A percentile compares a stretch with the other conserved stretches of the same genome.
phyloP scores from a whole-genome alignment of 1,140 invertebrate species.

The Drosophila mauritiana region DNA sequence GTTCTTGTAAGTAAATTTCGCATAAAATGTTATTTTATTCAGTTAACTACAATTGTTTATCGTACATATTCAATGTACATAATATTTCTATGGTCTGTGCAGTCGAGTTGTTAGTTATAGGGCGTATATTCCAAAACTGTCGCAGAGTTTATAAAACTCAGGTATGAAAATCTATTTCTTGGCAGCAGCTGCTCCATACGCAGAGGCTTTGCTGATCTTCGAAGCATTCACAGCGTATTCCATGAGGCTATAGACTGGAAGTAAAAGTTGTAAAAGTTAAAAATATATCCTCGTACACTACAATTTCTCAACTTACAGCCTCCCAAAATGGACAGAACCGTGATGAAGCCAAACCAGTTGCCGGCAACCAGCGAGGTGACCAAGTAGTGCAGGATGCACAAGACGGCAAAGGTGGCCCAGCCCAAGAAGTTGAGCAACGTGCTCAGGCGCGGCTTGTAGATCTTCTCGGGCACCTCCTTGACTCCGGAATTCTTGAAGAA shows the following conservation, averaged over 20 bases:
- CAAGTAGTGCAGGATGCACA: slow-evolving; percentile 89
- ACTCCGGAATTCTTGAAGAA: slow-evolving; percentile 92
- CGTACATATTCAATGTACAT: slow-evolving; percentile 8
- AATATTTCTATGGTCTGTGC: slow-evolving; percentile 3
- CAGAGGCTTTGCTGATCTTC: slow-evolving; percentile 92
- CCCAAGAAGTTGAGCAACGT: slow-evolving; percentile 89
- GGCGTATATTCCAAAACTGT: neutral
- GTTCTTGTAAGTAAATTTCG: neutral
- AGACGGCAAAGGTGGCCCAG: slow-evolving; percentile 89
- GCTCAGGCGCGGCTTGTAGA: slow-evolving; percentile 87
- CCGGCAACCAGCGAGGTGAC: slow-evolving; percentile 89
- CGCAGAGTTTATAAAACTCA: slow-evolving; percentile 8
- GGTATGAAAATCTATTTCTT: slow-evolving; percentile 24
- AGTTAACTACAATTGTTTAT: neutral
- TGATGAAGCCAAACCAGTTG: slow-evolving; percentile 88
- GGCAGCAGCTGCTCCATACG: slow-evolving; percentile 87
- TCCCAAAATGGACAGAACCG: slow-evolving; percentile 88
- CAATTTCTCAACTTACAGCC: slow-evolving; percentile 88
- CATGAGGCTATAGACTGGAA: slow-evolving; percentile 91
- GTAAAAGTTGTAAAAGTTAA: slow-evolving; percentile 24
- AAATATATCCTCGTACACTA: neutral
- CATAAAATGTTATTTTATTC: slow-evolving; percentile 9
- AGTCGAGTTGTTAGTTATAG: slow-evolving; percentile 6
- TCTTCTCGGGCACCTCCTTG: slow-evolving; percentile 86
- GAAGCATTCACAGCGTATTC: slow-evolving; percentile 92